Base-by-base conservation (phyloP, 2,113 vertebrate genomes). In the Myotis brandtii region DNA sequence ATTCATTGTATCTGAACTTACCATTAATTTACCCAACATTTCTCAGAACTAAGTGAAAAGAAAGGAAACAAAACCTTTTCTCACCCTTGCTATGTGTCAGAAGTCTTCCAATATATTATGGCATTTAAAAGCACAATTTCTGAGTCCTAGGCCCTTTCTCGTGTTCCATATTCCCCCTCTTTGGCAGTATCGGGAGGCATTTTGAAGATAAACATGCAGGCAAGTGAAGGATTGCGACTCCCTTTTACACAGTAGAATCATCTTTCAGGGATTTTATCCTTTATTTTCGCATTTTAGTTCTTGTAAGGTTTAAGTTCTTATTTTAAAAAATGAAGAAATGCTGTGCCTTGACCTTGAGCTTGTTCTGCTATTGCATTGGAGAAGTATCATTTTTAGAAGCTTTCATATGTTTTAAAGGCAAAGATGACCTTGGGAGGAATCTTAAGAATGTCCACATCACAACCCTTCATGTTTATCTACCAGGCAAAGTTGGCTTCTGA, bases 271-370 rank as follows among this genome's bases (percentile, higher is more conserved):
- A 70, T 56, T 95, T 91, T 85, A 86, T 93, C 8, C 43, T 79
- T 88, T 76, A 10, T 59, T 27, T 76, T 73, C 67, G 43, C 76
- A 87, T 90, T 96, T 95, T 5, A 62, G 9, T 70, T 93, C 18
- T 83, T 69, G 10, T 48, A 52, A 50, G 30, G 21, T 70, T 89
- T 89, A 76, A 7, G 50, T 37, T 93, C 11, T 56, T 91, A 86
- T 91, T 73, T 32, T 75, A 56, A 95, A 94, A 64, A 84, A 64
- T 64, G 7, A 91, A 91, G 46, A 77, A 85, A 86, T 76, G 54
- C 2, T 80, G 8, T 86, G 82, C 25, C 69, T 89, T 93, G 89
- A 95, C 48, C 50, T 89, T 91, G 46, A 94, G 9, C 23, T 83
- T 70, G 75, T 69, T 89, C 72, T 30, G 70, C 9, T 34, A 2